These are phyloP conservation scores for Manis pentadactyla DNA, from an alignment of 2,797 vertebrate species.

Conservation along the genomic window DNA sequence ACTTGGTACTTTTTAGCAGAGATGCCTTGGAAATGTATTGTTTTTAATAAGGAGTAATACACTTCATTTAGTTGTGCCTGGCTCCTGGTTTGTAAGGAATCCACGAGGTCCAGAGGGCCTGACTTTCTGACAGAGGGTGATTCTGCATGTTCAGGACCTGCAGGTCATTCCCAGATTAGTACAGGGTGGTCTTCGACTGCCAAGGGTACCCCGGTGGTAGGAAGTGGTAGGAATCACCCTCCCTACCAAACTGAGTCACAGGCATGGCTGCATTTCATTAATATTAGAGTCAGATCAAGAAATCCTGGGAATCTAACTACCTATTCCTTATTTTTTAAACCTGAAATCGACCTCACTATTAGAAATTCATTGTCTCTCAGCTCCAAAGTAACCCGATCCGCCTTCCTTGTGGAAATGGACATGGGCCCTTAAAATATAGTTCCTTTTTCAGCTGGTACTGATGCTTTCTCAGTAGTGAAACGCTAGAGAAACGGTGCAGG, in stretches of 20 bases:
- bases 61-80: neutral
- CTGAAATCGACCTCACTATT: neutral
- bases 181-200: neutral
- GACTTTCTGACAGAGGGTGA: neutral
- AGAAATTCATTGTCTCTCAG: neutral
- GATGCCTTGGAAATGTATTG: neutral
- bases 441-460: neutral
- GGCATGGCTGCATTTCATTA: neutral
- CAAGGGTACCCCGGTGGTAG: neutral
- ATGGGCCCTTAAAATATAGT: neutral
- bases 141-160: neutral
- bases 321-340: neutral
- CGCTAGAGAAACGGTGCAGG: neutral
- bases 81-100: neutral
- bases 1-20: neutral
- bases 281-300: neutral
- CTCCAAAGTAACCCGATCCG: neutral
- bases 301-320: neutral
- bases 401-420: neutral
- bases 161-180: neutral
- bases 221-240: neutral
- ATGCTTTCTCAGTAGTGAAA: neutral
- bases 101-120: neutral
- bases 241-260: neutral
- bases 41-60: neutral